Base-by-base conservation (phyloP, 2,888 invertebrate species). In the Oscheius sp. region DNA sequence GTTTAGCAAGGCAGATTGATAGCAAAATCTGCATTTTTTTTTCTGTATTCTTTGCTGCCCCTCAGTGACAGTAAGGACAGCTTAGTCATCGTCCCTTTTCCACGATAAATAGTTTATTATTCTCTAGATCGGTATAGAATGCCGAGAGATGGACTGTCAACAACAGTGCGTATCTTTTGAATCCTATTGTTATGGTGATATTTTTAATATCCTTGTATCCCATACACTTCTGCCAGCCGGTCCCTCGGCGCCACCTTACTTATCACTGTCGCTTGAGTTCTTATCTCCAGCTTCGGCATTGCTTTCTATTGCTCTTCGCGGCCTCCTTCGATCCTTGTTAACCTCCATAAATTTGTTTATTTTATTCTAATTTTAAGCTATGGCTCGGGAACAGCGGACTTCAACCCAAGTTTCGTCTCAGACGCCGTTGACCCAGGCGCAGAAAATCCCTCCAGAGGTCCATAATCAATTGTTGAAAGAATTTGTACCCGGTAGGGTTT, bases 401-500 rank as follows among this genome's bases (percentile, higher is more conserved):
- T 46, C 68, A 13, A 68, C 55, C 5, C 55, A 55, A 12, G 69
- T 58, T n/a, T 66, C 66, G 9, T 49, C 66, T 9, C 41, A 43
- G n/a, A 43, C 21, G 7, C 41, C 21, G 13, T 18, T 43, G 23
- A 61, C 18, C 1, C 41, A 63, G 25, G 21, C 45, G 13, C 43
- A 63, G 23, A 21, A 29, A 2, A 45, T 70, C 1, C 80, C 80
- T 27, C 63, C 73, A 41, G 6, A 68, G 55, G 77, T 81, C 16
- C 72, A 79, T 53, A 66, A 74, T 6, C 80, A 81, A 61, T 75
- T 81, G 7, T 58, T 63, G 2, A 59, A 69, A 12, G 71, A 77
- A 13, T 81, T 81, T 66, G 72, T 78, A 64, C 80, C 80, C 45
- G 77, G 77, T 79, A 25, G 16, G 53, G n/a, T 12, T 52, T 16